These are phyloP conservation scores for Amphiura filiformis DNA, from an alignment of 35 echinoderm and acorn worm genomes.

Conservation along the genomic window DNA sequence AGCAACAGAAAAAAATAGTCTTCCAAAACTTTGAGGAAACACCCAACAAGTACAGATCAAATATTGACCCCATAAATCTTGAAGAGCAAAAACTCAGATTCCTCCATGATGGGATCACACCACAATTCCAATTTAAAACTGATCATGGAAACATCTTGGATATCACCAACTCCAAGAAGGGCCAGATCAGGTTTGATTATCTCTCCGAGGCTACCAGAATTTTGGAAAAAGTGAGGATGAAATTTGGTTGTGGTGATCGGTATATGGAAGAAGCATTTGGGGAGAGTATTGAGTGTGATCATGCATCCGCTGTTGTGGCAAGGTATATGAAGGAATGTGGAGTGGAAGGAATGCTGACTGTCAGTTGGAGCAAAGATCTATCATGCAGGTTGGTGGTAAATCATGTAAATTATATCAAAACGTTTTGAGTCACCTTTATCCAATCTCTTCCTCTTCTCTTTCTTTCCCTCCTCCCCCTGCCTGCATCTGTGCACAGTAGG, in stretches of 20 bases:
- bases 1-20: conserved; percentile 25
- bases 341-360: conserved; percentile 61
- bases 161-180: conserved; percentile 31
- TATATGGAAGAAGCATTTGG: conserved; percentile 65
- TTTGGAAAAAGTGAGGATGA: conserved; percentile 68
- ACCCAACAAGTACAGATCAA: conserved; percentile 60
- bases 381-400: conserved; percentile 93
- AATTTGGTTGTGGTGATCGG: conserved; percentile 64
- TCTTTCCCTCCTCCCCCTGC: no score
- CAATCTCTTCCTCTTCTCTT: no score
- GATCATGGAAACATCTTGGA: conserved; percentile 6
- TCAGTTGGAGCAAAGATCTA: conserved; percentile 89
- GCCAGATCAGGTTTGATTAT: conserved; percentile 63
- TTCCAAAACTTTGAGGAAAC: conserved; percentile 81
- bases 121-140: conserved; percentile 73
- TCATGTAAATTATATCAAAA: no score
- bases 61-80: conserved; percentile 77
- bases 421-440: no score
- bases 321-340: conserved; percentile 70
- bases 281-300: conserved; percentile 45
- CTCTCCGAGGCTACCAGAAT: conserved; percentile 63
- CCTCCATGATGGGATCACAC: conserved; percentile 54
- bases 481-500: no score
- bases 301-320: conserved; percentile 46
- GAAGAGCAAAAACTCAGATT: conserved; percentile 79